phyloP scores from a whole-genome alignment of 1,140 invertebrate species.

The Lepidurus couesii region DNA sequence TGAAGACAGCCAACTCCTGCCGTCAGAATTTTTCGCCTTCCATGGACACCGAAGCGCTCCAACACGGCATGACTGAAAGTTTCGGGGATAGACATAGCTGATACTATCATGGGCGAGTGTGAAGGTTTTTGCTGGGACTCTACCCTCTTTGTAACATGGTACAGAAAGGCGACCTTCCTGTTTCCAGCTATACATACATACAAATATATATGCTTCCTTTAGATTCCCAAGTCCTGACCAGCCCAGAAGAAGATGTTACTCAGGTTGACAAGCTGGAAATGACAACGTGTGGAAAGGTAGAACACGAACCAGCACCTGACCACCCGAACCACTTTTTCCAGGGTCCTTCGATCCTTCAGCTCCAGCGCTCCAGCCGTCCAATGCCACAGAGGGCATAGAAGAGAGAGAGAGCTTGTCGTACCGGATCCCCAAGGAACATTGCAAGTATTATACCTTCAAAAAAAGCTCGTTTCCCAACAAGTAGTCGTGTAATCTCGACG shows the following conservation, averaged over 20 bases:
- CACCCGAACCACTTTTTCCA: conserved; percentile 7
- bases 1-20: too few relatives aligned
- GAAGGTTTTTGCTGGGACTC: neutral
- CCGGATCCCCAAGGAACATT: too few relatives aligned
- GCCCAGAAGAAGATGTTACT: conserved; percentile 17
- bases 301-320: conserved; percentile 17
- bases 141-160: conserved; percentile 9
- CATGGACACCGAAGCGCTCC: neutral
- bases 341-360: neutral
- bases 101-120: conserved; percentile 15
- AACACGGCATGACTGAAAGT: neutral
- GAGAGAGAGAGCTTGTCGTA: too few relatives aligned
- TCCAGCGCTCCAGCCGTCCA: too few relatives aligned
- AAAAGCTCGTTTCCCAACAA: neutral
- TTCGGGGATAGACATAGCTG: neutral
- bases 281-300: conserved; percentile 21
- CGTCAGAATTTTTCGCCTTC: neutral
- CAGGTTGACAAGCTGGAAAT: conserved; percentile 18
- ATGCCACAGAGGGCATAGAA: too few relatives aligned
- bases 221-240: neutral
- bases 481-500: neutral
- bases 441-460: neutral
- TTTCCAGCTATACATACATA: neutral
- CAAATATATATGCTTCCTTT: too few relatives aligned
- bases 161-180: conserved; percentile 1